These are phyloP conservation scores for Toxonevra muliebris DNA, from an alignment of 2,888 invertebrate genomes.

Conservation along the genomic window DNA sequence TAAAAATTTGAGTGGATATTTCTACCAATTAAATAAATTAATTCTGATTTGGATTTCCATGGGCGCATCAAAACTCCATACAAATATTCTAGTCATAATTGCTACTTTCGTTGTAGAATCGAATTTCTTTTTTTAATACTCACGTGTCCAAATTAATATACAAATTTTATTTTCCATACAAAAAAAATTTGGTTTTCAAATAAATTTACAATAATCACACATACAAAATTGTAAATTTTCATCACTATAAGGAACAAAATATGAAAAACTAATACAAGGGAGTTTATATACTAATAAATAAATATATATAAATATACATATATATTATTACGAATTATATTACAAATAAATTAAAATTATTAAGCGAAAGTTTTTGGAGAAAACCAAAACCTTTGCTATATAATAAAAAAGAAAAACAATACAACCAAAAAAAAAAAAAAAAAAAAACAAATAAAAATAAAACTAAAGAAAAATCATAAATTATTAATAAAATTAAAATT, in stretches of 20 bases:
- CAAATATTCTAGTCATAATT: too few relatives aligned
- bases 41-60: too few relatives aligned
- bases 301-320: conserved; percentile 34
- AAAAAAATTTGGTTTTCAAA: conserved; percentile 29
- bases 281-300: conserved; percentile 62
- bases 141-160: too few relatives aligned
- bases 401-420: too few relatives aligned
- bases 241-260: conserved; percentile 61
- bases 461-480: conserved; percentile 26
- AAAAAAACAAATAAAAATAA: conserved; percentile 23
- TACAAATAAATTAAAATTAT: conserved; percentile 30
- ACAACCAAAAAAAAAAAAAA: conserved; percentile 19
- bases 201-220: conserved; percentile 42
- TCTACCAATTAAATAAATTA: too few relatives aligned
- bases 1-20: too few relatives aligned
- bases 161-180: too few relatives aligned
- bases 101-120: too few relatives aligned
- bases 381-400: conserved; percentile 5
- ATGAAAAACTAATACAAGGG: conserved; percentile 65
- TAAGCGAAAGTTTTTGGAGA: conserved; percentile 27
- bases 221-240: not conserved
- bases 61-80: too few relatives aligned
- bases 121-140: too few relatives aligned
- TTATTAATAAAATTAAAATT: conserved; percentile 12
- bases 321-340: conserved; percentile 36